These are phyloP conservation scores for Oscheius sp. DNA, from an alignment of 2,888 invertebrate genomes.

Conservation along the genomic window DNA sequence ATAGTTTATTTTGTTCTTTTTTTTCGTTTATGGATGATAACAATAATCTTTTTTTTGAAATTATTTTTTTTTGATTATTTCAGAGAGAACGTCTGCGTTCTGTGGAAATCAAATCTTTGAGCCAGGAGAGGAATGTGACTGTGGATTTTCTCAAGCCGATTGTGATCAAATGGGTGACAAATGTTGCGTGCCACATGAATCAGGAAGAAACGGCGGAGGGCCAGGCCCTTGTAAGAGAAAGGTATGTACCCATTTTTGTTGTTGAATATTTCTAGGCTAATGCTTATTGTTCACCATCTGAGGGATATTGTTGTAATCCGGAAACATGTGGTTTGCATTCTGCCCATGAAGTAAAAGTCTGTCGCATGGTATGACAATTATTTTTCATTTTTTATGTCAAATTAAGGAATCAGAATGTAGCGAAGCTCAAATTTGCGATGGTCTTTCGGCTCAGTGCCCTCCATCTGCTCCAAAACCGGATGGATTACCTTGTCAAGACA, in stretches of 20 bases:
- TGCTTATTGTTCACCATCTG: conserved; percentile 81
- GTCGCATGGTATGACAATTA: conserved; percentile 50
- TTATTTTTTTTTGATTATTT: conserved; percentile 50
- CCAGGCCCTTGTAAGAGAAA: conserved; percentile 81
- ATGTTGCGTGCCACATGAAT: conserved; percentile 84
- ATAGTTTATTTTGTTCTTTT: neutral
- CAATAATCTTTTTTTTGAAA: neutral
- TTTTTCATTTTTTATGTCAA: neutral
- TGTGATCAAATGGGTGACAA: conserved; percentile 79
- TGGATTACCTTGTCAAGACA: conserved; percentile 94
- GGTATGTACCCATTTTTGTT: conserved; percentile 74
- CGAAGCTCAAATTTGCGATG: conserved; percentile 67
- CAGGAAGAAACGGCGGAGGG: conserved; percentile 49
- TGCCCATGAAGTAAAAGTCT: conserved; percentile 76
- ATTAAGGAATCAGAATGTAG: conserved; percentile 70
- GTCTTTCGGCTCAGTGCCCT: conserved; percentile 86
- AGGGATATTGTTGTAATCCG: conserved; percentile 95
- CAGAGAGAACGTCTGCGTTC: conserved; percentile 93
- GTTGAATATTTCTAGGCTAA: conserved; percentile 39
- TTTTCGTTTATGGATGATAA: neutral
- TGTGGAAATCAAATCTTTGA: conserved; percentile 99
- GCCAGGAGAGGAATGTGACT: conserved; percentile 97
- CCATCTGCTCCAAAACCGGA: conserved; percentile 85
- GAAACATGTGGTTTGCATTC: conserved; percentile 80
- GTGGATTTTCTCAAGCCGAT: conserved; percentile 85